Conservation (phyloP, 2,888 invertebrate genomes). For the Patella caerulea region DNA sequence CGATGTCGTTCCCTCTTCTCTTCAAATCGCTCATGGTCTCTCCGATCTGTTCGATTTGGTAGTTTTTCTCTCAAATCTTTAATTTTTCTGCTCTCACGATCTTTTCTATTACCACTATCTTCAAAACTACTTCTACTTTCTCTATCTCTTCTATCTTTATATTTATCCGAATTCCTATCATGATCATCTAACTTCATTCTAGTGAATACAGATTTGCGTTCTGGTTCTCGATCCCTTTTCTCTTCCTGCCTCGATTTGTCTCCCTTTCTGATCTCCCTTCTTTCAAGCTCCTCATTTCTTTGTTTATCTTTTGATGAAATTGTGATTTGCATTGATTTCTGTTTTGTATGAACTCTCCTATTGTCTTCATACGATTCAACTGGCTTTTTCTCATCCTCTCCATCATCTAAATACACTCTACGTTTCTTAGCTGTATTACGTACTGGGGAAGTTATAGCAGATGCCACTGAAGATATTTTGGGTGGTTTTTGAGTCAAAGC, state of each 20-base stretch:
- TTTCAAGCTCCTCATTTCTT: conserved; percentile 37
- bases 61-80: conserved; percentile 16
- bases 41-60: conserved; percentile 17
- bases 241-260: conserved; percentile 55
- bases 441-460: conserved; percentile 42
- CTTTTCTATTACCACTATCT: conserved; percentile 28
- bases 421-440: conserved; percentile 34
- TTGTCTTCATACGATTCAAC: conserved; percentile 23
- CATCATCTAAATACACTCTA: conserved; percentile 42
- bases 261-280: conserved; percentile 52
- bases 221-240: conserved; percentile 61
- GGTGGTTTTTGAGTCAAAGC: conserved; percentile 91
- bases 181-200: conserved; percentile 22
- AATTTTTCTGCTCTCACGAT: neutral
- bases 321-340: conserved; percentile 43
- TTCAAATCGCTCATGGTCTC: neutral
- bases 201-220: conserved; percentile 22
- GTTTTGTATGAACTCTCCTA: conserved; percentile 28
- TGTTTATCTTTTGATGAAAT: conserved; percentile 42
- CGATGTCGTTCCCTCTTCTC: conserved; percentile 3
- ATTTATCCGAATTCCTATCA: conserved; percentile 29
- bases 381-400: conserved; percentile 10
- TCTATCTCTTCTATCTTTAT: conserved; percentile 21
- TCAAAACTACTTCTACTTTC: conserved; percentile 26
- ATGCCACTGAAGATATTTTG: conserved; percentile 76